phyloP scores from a whole-genome alignment of 2,113 vertebrate species.

The Desmodus rotundus region DNA sequence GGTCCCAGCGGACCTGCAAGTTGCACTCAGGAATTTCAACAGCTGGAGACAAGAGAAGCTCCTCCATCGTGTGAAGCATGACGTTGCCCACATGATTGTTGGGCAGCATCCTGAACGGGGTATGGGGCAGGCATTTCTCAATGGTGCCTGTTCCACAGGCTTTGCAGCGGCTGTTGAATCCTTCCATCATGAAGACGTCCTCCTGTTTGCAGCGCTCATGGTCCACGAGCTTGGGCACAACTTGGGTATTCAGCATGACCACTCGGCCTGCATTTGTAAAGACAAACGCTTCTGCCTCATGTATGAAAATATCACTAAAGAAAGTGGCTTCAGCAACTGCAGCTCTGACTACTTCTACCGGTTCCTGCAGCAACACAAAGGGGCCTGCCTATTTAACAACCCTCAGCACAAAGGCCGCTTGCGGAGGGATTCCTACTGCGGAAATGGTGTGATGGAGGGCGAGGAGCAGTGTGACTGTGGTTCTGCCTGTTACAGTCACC shows the following conservation, averaged over 20 bases:
- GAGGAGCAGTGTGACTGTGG: slow-evolving; percentile 72
- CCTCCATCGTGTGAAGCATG: background rate
- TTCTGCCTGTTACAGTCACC: background rate
- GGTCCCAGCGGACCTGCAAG: slow-evolving; percentile 23
- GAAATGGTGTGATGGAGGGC: background rate
- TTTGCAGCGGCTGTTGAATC: slow-evolving; percentile 57
- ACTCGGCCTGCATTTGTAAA: slow-evolving; percentile 36
- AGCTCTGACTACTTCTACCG: slow-evolving; percentile 60
- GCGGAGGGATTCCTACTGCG: fast-evolving
- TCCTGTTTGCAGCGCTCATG: slow-evolving; percentile 49
- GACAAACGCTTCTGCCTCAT: slow-evolving; percentile 69
- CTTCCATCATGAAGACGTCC: slow-evolving; percentile 10
- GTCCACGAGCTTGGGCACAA: slow-evolving; percentile 64
- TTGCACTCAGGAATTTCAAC: slow-evolving; percentile 61
- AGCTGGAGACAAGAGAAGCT: slow-evolving; percentile 60
- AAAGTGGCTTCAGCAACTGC: slow-evolving; percentile 73
- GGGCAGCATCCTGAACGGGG: background rate
- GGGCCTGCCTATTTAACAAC: slow-evolving; percentile 64
- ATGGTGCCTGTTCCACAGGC: slow-evolving; percentile 23
- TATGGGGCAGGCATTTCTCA: slow-evolving; percentile 44
- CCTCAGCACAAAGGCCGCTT: background rate
- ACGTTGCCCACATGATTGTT: slow-evolving; percentile 63
- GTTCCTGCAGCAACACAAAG: slow-evolving; percentile 47
- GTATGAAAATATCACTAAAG: background rate
- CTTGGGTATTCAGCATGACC: slow-evolving; percentile 68